Evolutionary conservation across 2,888 invertebrate species (phyloP).

Genomic region (Halictus ligatus): DNA sequence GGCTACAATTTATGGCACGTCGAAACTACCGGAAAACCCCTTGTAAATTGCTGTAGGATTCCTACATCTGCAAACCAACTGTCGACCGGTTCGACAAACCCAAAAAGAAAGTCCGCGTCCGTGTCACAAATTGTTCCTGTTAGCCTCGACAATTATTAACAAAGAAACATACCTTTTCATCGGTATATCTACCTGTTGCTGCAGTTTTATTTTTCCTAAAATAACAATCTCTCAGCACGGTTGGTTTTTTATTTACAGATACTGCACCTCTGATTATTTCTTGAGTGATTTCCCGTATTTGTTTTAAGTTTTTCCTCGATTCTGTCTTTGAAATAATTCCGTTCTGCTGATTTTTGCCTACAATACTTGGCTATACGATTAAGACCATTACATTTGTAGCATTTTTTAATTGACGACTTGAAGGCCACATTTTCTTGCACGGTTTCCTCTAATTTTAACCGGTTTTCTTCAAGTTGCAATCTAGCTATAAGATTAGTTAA

Average conservation of each 20-base stretch:
- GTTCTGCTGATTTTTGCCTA: background rate
- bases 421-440: background rate
- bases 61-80: too few species aligned
- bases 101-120: too few species aligned
- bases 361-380: background rate
- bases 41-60: too few species aligned
- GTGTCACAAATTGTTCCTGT: too few species aligned
- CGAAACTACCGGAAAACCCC: too few species aligned
- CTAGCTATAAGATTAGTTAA: slow-evolving; percentile 18
- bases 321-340: background rate
- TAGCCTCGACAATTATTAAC: too few species aligned
- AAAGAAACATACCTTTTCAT: slow-evolving; percentile 16
- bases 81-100: too few species aligned
- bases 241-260: slow-evolving; percentile 25
- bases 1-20: too few species aligned
- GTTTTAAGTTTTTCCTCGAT: background rate
- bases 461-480: background rate
- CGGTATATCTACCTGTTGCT: too few species aligned
- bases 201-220: slow-evolving; percentile 16
- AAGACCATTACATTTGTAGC: background rate
- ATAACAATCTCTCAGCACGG: slow-evolving; percentile 18
- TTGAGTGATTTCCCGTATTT: background rate
- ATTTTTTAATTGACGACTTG: background rate
- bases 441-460: background rate
- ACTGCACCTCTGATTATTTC: background rate